A percentile compares a stretch with the other conserved stretches of the same genome.
These are phyloP conservation scores for Dasyornis broadbenti DNA, from an alignment of 2,113 vertebrate species.

Conservation along the genomic window DNA sequence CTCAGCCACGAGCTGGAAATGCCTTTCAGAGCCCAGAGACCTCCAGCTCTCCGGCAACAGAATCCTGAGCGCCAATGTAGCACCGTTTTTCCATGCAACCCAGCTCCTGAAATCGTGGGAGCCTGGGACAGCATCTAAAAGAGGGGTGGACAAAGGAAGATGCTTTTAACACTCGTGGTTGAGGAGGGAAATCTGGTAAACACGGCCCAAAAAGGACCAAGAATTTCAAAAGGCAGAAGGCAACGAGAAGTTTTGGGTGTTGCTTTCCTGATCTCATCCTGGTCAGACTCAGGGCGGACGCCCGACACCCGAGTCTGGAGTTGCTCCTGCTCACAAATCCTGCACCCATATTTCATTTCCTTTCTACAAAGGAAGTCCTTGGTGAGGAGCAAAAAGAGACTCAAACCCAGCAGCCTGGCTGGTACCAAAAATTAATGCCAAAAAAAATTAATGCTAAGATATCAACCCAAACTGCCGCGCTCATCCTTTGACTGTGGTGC, in stretches of 20 bases:
- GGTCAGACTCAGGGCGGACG: background rate
- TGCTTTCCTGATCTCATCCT: background rate
- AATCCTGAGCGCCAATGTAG: background rate
- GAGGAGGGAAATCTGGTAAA: background rate
- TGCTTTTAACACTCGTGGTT: background rate
- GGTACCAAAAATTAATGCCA: background rate
- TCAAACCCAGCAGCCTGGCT: background rate
- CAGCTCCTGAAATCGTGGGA: background rate
- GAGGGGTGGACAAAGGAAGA: fast-evolving
- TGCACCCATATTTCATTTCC: background rate
- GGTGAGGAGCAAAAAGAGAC: background rate
- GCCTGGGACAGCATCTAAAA: background rate
- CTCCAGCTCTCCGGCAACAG: background rate
- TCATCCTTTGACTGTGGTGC: background rate
- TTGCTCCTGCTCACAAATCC: background rate
- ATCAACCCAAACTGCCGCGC: background rate
- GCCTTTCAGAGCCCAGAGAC: background rate
- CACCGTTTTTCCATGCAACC: background rate
- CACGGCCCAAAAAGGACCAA: background rate
- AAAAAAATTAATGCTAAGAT: background rate
- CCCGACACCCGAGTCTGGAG: background rate
- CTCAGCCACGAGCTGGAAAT: background rate
- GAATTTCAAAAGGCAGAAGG: background rate
- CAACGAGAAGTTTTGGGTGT: fast-evolving
- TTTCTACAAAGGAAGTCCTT: background rate